phyloP scores from a whole-genome alignment of 2,888 invertebrate species.

The Oxystoma pomonae region DNA sequence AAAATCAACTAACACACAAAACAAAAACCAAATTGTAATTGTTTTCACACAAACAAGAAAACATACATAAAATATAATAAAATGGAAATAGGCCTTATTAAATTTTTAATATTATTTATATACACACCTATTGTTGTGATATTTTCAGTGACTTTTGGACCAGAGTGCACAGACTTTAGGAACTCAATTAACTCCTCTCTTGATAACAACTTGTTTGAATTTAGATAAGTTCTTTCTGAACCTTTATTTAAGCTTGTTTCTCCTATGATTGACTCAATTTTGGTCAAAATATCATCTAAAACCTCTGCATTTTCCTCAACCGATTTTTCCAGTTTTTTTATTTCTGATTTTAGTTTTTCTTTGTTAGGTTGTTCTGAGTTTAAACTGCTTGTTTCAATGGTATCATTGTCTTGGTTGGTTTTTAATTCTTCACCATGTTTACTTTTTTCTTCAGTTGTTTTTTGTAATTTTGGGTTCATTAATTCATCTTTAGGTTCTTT shows the following conservation, averaged over 20 bases:
- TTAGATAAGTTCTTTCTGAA: conserved; percentile 33
- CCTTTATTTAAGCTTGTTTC: conserved; percentile 22
- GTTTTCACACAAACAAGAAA: too few species aligned
- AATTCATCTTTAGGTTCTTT: conserved; percentile 23
- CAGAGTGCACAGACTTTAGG: conserved; percentile 59
- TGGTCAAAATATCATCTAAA: conserved; percentile 53
- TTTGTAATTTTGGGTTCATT: conserved; percentile 2
- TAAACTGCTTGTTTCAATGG: conserved; percentile 30
- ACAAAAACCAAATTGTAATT: too few species aligned
- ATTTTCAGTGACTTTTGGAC: conserved; percentile 47
- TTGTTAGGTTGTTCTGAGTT: conserved; percentile 27
- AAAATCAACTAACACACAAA: too few species aligned
- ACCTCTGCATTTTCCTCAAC: conserved; percentile 55
- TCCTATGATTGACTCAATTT: conserved; percentile 46
- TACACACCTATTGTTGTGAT: conserved; percentile 75
- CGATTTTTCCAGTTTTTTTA: conserved; percentile 52
- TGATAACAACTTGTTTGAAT: conserved; percentile 59
- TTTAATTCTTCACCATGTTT: conserved; percentile 18
- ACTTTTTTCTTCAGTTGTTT: conserved; percentile 19
- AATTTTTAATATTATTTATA: too few species aligned
- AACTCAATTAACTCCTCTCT: conserved; percentile 68
- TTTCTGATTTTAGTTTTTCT: conserved; percentile 48
- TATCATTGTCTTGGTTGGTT: conserved; percentile 20
- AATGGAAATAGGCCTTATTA: too few species aligned
- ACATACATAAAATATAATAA: too few species aligned